Percentiles rank a stretch among this genome's conserved stretches.
These are phyloP conservation scores for Dryococelus australis DNA, from an alignment of 2,888 invertebrate genomes.

Conservation along the genomic window DNA sequence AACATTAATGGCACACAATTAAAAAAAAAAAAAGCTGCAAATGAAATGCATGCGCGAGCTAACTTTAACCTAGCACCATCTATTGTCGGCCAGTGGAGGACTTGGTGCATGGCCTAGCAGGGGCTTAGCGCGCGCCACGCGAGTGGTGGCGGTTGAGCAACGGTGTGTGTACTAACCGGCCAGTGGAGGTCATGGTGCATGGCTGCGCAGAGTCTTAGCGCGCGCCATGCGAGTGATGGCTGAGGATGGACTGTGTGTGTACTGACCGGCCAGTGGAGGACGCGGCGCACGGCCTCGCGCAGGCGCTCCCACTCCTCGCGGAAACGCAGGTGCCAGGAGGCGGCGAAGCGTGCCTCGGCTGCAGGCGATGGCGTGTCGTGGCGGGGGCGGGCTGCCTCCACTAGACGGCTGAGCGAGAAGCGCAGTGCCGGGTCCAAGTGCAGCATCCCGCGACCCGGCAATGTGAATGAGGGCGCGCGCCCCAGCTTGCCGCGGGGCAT, in stretches of 20 bases:
- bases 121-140: not conserved
- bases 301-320: conserved; percentile 38
- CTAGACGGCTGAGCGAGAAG: conserved; percentile 41
- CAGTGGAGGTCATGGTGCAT: conserved; percentile 31
- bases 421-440: conserved; percentile 38
- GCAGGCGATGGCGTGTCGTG: conserved; percentile 32
- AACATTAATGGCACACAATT: too few species aligned
- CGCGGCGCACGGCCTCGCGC: conserved; percentile 31
- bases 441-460: conserved; percentile 28
- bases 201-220: not conserved
- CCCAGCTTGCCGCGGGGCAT: conserved; percentile 35
- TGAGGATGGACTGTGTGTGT: not conserved
- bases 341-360: conserved; percentile 34
- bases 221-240: not conserved
- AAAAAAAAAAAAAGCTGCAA: too few species aligned
- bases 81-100: too few species aligned
- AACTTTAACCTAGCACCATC: too few species aligned
- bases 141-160: not conserved
- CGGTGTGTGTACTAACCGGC: conserved; percentile 26
- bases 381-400: conserved; percentile 27
- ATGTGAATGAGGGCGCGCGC: conserved; percentile 41
- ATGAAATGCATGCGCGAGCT: too few species aligned
- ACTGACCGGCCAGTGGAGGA: conserved; percentile 35
- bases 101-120: too few species aligned
- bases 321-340: conserved; percentile 37